phyloP scores from a whole-genome alignment of 2,113 vertebrate genomes.

The Heloderma charlesbogerti region DNA sequence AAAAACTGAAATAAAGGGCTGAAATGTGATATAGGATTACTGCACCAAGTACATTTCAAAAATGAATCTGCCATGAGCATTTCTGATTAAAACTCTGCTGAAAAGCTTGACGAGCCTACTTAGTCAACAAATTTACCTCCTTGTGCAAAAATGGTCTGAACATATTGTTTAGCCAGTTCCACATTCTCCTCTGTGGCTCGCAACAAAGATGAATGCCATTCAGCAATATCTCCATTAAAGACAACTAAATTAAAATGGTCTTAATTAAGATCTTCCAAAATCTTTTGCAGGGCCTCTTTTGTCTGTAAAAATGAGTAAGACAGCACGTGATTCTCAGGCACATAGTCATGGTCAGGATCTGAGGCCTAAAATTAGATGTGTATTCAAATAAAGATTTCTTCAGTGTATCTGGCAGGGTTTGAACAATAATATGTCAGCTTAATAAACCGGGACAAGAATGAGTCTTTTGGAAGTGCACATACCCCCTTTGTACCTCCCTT shows the following conservation, averaged over 20 bases:
- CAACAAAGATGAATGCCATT: conserved; percentile 67
- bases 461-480: neutral
- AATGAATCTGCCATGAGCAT: too few relatives aligned
- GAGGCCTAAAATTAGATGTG: neutral
- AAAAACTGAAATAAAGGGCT: too few relatives aligned
- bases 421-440: neutral
- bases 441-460: neutral
- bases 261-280: conserved; percentile 73
- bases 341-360: neutral
- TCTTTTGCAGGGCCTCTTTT: conserved; percentile 73
- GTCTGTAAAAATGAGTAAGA: conserved; percentile 67
- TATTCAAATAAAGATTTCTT: neutral
- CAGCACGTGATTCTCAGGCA: neutral
- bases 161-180: conserved; percentile 48
- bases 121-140: conserved; percentile 66
- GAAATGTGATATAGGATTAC: too few relatives aligned
- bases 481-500: neutral
- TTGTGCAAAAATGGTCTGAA: conserved; percentile 53
- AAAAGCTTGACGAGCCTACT: neutral
- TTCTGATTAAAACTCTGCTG: neutral
- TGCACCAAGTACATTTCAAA: too few relatives aligned
- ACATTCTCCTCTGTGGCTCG: conserved; percentile 63
- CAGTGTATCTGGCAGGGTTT: neutral
- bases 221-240: conserved; percentile 44
- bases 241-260: conserved; percentile 74